A percentile compares a stretch with the other conserved stretches of the same genome.
These are phyloP conservation scores for Drosophila mercatorum DNA, from an alignment of 2,888 invertebrate genomes.

Conservation along the genomic window DNA sequence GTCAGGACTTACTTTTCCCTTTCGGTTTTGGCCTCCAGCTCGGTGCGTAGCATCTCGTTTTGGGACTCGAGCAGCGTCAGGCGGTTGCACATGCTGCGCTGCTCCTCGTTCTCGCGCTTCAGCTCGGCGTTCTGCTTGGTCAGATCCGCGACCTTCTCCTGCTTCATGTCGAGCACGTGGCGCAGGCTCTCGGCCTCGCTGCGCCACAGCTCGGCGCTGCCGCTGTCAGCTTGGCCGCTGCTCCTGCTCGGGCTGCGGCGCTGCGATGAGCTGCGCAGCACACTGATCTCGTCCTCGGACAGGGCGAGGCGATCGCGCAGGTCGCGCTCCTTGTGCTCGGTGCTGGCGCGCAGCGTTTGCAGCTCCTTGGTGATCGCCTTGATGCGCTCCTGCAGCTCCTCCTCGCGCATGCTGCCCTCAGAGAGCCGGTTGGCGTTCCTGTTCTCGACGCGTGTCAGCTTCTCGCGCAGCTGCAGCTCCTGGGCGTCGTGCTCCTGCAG, in stretches of 20 bases:
- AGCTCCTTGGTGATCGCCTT: slow-evolving; percentile 80
- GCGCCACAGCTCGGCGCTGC: slow-evolving; percentile 79
- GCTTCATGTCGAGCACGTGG: slow-evolving; percentile 94
- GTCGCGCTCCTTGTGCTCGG: slow-evolving; percentile 81
- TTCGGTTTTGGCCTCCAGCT: slow-evolving; percentile 87
- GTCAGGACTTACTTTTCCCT: slow-evolving; percentile 87
- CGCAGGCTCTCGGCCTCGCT: slow-evolving; percentile 93
- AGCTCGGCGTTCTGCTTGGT: slow-evolving; percentile 89
- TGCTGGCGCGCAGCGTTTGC: slow-evolving; percentile 72
- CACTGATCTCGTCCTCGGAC: slow-evolving; percentile 82
- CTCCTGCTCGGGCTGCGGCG: slow-evolving; percentile 57
- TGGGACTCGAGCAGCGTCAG: slow-evolving; percentile 92
- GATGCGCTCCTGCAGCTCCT: slow-evolving; percentile 80
- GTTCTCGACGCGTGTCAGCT: slow-evolving; percentile 74
- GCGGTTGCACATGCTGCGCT: slow-evolving; percentile 89
- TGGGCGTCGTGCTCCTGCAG: slow-evolving; percentile 68
- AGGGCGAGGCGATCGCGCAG: slow-evolving; percentile 82
- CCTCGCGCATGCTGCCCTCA: slow-evolving; percentile 75
- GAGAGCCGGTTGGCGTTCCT: slow-evolving; percentile 71
- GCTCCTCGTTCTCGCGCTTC: slow-evolving; percentile 89
- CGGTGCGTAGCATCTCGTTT: slow-evolving; percentile 91
- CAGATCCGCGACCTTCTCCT: slow-evolving; percentile 92
- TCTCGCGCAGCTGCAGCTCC: slow-evolving; percentile 77
- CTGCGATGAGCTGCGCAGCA: slow-evolving; percentile 69
- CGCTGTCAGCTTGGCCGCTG: slow-evolving; percentile 20